Base-by-base conservation (phyloP, 2,113 vertebrate species). In the Poeciliopsis retropinna region DNA sequence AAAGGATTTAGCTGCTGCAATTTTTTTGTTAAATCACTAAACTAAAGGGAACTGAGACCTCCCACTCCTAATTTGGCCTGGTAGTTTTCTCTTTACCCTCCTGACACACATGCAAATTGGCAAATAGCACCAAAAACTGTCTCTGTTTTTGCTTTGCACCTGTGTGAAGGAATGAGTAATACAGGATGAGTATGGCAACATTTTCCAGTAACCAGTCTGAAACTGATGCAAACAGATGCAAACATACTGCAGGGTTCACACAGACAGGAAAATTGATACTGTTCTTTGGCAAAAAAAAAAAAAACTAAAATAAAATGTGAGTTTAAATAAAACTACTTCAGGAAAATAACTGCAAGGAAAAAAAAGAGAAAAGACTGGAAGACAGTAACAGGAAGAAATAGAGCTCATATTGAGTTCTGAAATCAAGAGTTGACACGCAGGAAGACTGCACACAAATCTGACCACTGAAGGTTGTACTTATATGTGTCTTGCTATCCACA, bases 191-290 rank as follows among this genome's bases (percentile, higher is more conserved):
- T 32, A 54, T 31, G 44, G 13, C 29, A 51, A 31, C 27, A 69
- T 30, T 51, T 32, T 57, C 5, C 22, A 57, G 32, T 57, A 70
- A 70, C 31, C 28, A 9, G 19, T n/a, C 41, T 31, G 47, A 51
- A 31, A 51, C 32, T 60, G 51, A 70, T 70, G 54, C 68, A 70
- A 70, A 70, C 34, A 63, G 34, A 41, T 62, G 60, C 14, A 62
- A 72, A 72, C 34, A 41, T 41, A 9, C 69, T 13, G 29, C 34
- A 72, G 47, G 27, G 17, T 62, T 34, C 32, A 29, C 34, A 71
- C 15, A 60, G n/a, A 71, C 60, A 64, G 61, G 32, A 13, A 41
- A 65, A 68, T 2, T 14, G 22, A 73, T 51, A 69, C 8, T 69
- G 28, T 64, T 57, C 14, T 61, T 61, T 10, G 41, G 27, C 5